phyloP scores from a whole-genome alignment of 2,113 vertebrate species.

The Sylvia atricapilla region DNA sequence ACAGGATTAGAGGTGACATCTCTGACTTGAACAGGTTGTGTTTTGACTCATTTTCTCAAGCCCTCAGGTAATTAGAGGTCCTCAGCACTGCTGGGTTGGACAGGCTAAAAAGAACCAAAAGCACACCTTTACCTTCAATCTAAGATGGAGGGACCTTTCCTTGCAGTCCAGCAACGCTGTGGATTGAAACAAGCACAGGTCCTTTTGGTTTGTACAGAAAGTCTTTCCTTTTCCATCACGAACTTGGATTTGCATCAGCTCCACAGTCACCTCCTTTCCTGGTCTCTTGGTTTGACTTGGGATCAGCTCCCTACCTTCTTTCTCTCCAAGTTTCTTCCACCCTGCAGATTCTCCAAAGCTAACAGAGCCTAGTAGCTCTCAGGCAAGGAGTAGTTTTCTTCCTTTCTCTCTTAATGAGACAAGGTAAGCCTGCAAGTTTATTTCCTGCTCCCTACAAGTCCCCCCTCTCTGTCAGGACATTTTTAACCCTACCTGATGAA shows the following conservation, averaged over 20 bases:
- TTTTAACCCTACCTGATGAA: accelerated
- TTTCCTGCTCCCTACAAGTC: background rate
- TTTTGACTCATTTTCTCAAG: background rate
- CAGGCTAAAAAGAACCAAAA: background rate
- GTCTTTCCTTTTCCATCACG: background rate
- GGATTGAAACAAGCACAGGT: background rate
- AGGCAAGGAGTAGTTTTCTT: constrained; percentile 16
- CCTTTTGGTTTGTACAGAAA: background rate
- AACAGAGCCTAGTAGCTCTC: background rate
- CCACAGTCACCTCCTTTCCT: background rate
- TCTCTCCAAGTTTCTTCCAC: background rate
- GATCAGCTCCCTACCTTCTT: background rate
- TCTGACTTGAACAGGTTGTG: background rate
- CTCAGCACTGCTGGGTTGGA: background rate
- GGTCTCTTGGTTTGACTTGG: background rate
- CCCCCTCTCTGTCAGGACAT: background rate
- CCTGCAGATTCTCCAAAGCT: background rate
- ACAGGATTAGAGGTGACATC: background rate
- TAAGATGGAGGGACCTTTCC: background rate
- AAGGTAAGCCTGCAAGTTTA: constrained; percentile 3
- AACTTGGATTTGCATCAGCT: background rate
- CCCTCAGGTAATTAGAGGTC: no score
- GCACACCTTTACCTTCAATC: background rate
- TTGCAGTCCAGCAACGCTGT: background rate
- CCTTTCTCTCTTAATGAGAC: background rate